phyloP scores from a whole-genome alignment of 2,797 vertebrate genomes.

The Epinephelus awoara region DNA sequence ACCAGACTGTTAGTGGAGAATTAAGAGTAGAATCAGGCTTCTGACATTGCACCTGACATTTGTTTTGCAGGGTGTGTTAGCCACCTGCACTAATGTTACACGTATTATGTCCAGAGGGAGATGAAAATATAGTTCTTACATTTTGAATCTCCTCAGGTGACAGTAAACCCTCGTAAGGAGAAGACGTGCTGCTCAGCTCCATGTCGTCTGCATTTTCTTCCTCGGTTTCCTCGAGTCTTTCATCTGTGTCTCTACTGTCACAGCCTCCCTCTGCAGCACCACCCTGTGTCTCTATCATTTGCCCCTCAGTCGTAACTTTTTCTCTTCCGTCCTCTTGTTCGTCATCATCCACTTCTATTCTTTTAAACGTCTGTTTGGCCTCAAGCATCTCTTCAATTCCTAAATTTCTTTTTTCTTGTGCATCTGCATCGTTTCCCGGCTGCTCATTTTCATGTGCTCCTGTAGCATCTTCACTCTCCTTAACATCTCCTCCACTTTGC shows the following conservation, averaged over 20 bases:
- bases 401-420: background rate
- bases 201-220: slow-evolving; percentile 4
- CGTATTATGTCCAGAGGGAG: background rate
- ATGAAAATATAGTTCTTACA: slow-evolving; percentile 59
- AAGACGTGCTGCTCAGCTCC: slow-evolving; percentile 34
- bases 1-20: background rate
- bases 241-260: background rate
- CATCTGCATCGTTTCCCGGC: slow-evolving; percentile 1
- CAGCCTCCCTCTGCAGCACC: background rate
- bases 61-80: background rate
- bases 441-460: slow-evolving; percentile 6
- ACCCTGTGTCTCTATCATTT: background rate
- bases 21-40: background rate
- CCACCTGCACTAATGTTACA: background rate
- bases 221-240: slow-evolving; percentile 12
- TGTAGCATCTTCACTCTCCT: background rate
- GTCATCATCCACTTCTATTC: slow-evolving; percentile 13
- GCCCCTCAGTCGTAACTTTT: background rate
- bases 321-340: slow-evolving; percentile 9
- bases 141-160: slow-evolving; percentile 80
- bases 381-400: background rate
- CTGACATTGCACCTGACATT: background rate
- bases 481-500: background rate
- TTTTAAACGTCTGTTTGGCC: background rate
- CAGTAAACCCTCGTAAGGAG: slow-evolving; percentile 61